Evolutionary conservation across 1,140 invertebrate species (phyloP).

Genomic region (Anoplophora glabripennis): DNA sequence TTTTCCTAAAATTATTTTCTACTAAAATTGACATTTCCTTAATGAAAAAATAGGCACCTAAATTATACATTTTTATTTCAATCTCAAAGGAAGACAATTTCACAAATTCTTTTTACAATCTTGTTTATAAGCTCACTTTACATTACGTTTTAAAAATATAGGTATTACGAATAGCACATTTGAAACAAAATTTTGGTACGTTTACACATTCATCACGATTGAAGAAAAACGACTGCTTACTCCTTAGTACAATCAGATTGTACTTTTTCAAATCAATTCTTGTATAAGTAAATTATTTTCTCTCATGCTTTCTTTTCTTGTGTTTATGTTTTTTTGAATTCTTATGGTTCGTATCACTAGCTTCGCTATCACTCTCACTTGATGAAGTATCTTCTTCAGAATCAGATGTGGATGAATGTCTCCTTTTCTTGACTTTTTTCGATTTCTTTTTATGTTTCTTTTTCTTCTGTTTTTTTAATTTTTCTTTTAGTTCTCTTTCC

Average conservation of each 20-base stretch:
- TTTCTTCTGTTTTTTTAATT: slow-evolving; percentile 57
- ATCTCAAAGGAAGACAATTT: slow-evolving; percentile 19
- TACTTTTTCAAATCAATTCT: too few species aligned
- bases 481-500: slow-evolving; percentile 70
- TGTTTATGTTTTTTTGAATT: slow-evolving; percentile 13
- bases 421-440: slow-evolving; percentile 27
- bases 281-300: too few species aligned
- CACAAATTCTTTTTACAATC: neutral
- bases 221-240: too few species aligned
- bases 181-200: too few species aligned
- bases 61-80: too few species aligned
- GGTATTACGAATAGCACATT: too few species aligned
- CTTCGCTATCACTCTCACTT: slow-evolving; percentile 21
- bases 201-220: too few species aligned
- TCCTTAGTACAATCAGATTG: neutral
- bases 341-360: neutral
- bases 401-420: slow-evolving; percentile 5
- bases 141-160: too few species aligned
- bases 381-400: slow-evolving; percentile 11
- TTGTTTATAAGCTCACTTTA: neutral
- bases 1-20: too few species aligned
- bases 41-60: too few species aligned
- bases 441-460: slow-evolving; percentile 47
- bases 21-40: too few species aligned
- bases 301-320: slow-evolving; percentile 7